These are phyloP conservation scores for Centroberyx gerrardi DNA, from an alignment of 2,797 vertebrate genomes.

Conservation along the genomic window DNA sequence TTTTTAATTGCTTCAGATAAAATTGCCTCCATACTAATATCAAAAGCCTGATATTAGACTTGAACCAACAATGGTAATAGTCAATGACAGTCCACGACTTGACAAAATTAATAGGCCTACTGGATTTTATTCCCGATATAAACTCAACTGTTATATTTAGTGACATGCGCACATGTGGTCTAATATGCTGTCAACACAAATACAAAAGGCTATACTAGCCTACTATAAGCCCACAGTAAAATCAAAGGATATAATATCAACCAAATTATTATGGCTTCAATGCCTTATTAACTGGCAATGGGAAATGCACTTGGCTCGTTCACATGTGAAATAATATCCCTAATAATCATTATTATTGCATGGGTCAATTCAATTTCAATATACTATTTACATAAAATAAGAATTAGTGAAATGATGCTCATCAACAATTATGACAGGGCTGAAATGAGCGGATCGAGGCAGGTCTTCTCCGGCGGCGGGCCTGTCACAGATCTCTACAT, in stretches of 20 bases:
- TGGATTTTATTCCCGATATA: background rate
- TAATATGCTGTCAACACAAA: conserved; percentile 18
- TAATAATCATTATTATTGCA: conserved; percentile 90
- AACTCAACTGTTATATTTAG: background rate
- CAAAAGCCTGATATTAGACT: background rate
- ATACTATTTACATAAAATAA: conserved; percentile 94
- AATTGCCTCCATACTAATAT: background rate
- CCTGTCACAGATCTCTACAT: conserved; percentile 88
- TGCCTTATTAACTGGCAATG: conserved; percentile 92
- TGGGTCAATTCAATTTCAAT: conserved; percentile 88
- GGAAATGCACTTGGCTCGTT: conserved; percentile 86
- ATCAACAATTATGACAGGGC: conserved; percentile 35
- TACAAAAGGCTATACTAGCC: background rate
- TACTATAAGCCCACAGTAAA: background rate
- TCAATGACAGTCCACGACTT: background rate
- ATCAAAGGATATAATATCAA: conserved; percentile 45
- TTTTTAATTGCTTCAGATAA: background rate
- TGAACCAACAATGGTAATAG: background rate
- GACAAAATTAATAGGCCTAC: background rate
- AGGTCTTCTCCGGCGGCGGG: conserved; percentile 61
- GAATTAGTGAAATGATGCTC: conserved; percentile 91
- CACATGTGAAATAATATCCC: conserved; percentile 92
- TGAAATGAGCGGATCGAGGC: conserved; percentile 9
- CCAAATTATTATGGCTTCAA: conserved; percentile 89
- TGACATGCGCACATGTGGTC: background rate